Conservation (phyloP, 1,140 invertebrate species). For the Drosophila triauraria region DNA sequence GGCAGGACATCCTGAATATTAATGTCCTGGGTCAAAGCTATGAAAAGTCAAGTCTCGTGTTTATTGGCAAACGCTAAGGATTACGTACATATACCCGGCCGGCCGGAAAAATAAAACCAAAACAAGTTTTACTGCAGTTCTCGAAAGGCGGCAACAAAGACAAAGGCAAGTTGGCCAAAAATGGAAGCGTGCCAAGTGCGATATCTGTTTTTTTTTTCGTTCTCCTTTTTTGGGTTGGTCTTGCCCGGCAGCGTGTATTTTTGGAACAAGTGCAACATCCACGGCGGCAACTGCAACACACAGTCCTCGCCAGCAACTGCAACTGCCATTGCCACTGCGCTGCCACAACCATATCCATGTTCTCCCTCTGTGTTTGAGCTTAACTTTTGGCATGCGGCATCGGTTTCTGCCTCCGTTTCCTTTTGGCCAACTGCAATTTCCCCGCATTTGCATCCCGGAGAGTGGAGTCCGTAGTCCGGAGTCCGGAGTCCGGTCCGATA, state of each 20-base stretch:
- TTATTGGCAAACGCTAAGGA: conserved; percentile 43
- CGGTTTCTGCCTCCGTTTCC: conserved; percentile 34
- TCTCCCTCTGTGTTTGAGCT: conserved; percentile 5
- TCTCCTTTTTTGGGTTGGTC: conserved; percentile 29
- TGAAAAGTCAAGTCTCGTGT: conserved; percentile 45
- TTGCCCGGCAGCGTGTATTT: conserved; percentile 40
- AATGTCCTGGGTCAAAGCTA: conserved; percentile 54
- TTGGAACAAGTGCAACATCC: conserved; percentile 60
- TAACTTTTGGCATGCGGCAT: conserved; percentile 45
- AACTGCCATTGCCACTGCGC: conserved; percentile 11
- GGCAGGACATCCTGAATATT: conserved; percentile 64
- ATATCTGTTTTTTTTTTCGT: conserved; percentile 27
- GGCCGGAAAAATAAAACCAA: conserved; percentile 27
- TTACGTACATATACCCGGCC: conserved; percentile 16
- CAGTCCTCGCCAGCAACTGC: conserved; percentile 20
- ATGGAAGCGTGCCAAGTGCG: conserved; percentile 67
- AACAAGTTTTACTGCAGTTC: conserved; percentile 49
- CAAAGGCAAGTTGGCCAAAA: conserved; percentile 52
- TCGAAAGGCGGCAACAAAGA: conserved; percentile 34
- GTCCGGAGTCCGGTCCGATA: conserved; percentile 9
- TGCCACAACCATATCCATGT: neutral
- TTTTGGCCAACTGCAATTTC: conserved; percentile 37
- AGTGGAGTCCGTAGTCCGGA: neutral
- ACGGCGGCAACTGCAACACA: conserved; percentile 28
- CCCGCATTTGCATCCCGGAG: conserved; percentile 39